phyloP scores from a whole-genome alignment of 2,888 invertebrate genomes.

The Polylopha cassiicola region DNA sequence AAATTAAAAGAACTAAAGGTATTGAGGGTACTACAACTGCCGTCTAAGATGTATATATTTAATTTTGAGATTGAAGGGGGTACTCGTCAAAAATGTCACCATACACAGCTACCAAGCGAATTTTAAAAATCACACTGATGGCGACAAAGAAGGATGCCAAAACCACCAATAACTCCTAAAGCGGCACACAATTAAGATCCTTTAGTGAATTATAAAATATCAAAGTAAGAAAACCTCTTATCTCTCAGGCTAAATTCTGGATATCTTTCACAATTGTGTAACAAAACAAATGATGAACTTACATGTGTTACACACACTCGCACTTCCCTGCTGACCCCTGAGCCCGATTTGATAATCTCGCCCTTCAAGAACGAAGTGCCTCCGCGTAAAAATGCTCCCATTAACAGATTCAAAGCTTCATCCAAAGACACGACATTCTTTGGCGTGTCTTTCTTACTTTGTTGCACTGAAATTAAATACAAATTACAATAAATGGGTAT shows the following conservation, averaged over 20 bases:
- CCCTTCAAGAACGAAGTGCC: conserved; percentile 96
- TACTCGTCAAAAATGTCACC: too few species aligned
- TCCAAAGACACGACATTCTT: conserved; percentile 87
- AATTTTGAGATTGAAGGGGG: too few species aligned
- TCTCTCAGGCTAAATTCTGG: too few species aligned
- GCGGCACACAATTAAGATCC: too few species aligned
- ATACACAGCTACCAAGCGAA: too few species aligned
- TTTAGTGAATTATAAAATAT: too few species aligned
- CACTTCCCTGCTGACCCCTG: conserved; percentile 95
- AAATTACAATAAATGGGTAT: neutral
- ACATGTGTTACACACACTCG: conserved; percentile 98
- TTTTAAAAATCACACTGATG: too few species aligned
- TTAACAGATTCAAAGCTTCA: conserved; percentile 92
- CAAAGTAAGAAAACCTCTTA: too few species aligned
- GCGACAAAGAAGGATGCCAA: too few species aligned
- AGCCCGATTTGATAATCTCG: conserved; percentile 97
- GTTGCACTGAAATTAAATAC: conserved; percentile 59
- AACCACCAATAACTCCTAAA: too few species aligned
- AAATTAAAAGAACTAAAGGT: conserved; percentile 13
- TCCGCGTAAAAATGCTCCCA: conserved; percentile 95
- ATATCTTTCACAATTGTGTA: conserved; percentile 13
- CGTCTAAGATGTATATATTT: too few species aligned
- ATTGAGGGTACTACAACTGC: too few species aligned
- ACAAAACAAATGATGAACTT: conserved; percentile 50
- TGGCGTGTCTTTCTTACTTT: conserved; percentile 79